Conservation (phyloP, 30 jellyfish, hydroid and myxozoan genomes). For the Clytia hemisphaerica region DNA sequence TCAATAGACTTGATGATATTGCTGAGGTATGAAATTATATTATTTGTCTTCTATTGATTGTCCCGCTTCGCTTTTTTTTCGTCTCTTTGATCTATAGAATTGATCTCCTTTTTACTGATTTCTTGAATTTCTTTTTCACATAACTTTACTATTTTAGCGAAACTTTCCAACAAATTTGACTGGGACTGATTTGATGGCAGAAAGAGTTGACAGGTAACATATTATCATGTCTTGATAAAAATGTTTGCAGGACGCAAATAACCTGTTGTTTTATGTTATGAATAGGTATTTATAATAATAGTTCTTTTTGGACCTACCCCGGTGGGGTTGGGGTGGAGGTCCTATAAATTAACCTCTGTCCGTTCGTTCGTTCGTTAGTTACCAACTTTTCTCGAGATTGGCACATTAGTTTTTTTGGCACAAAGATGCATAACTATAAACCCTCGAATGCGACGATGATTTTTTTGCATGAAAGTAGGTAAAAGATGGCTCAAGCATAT, state of each 20-base stretch:
- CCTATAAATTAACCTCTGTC: too few species aligned
- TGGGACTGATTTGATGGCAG: conserved; percentile 85
- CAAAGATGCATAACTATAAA: too few species aligned
- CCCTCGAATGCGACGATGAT: too few species aligned
- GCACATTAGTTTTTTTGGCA: not conserved
- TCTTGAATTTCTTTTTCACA: not conserved
- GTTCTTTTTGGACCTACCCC: too few species aligned
- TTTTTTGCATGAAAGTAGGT: too few species aligned
- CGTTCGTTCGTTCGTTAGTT: too few species aligned
- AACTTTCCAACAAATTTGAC: conserved; percentile 69
- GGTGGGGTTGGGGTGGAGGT: not conserved
- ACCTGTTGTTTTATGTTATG: too few species aligned
- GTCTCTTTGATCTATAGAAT: too few species aligned
- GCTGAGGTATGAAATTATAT: conserved; percentile 44
- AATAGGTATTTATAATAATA: too few species aligned
- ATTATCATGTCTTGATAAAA: not conserved
- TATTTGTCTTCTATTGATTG: not conserved
- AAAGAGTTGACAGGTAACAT: conserved; percentile 76
- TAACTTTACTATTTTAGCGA: conserved; percentile 28
- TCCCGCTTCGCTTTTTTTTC: not conserved
- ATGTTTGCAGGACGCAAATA: too few species aligned
- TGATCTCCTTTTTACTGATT: not conserved
- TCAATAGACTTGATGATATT: conserved; percentile 75
- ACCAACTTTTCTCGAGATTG: too few species aligned
- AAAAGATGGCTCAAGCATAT: too few species aligned